Percentiles rank a stretch among this genome's conserved stretches.
Evolutionary conservation across 2,113 vertebrate genomes (phyloP).

Genomic region (Erythrolamprus reginae): DNA sequence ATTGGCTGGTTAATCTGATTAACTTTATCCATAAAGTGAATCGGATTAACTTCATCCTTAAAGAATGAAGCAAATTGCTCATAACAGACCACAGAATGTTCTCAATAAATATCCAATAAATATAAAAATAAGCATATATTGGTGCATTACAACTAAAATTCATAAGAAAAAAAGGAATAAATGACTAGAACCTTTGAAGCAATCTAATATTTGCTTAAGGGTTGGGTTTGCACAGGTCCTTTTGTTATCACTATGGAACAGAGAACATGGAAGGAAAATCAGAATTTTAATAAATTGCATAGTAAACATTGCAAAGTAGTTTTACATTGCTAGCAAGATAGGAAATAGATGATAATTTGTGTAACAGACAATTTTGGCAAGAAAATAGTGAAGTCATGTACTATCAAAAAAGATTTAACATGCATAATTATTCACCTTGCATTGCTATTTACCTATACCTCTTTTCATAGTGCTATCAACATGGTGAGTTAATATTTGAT

Average conservation of each 20-base stretch:
- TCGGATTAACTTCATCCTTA: neutral
- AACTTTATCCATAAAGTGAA: neutral
- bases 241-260: neutral
- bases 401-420: neutral
- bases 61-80: neutral
- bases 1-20: neutral
- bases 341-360: neutral
- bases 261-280: neutral
- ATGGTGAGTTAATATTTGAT: neutral
- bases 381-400: neutral
- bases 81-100: neutral
- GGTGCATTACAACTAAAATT: neutral
- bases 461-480: neutral
- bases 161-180: neutral
- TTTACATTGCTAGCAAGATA: neutral
- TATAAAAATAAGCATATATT: neutral
- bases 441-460: neutral
- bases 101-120: neutral
- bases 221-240: neutral
- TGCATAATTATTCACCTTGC: neutral
- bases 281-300: neutral
- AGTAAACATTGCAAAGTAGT: neutral
- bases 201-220: no score
- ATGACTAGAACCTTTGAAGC: neutral
- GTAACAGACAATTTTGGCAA: neutral